Evolutionary conservation across 2,113 vertebrate genomes (phyloP).

Genomic region (Notiomystis cincta): DNA sequence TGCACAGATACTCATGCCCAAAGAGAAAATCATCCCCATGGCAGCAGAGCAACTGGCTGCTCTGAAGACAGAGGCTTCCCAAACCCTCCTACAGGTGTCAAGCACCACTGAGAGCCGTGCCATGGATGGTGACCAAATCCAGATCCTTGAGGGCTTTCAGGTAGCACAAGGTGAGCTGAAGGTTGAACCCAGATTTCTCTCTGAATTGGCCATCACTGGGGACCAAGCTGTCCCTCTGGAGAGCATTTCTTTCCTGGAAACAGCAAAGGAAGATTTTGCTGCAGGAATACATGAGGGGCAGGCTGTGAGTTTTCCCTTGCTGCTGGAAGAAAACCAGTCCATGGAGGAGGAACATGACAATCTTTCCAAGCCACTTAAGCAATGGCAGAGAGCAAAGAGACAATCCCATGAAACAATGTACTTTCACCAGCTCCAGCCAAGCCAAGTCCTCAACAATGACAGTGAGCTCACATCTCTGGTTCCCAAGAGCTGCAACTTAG

Average conservation of each 20-base stretch:
- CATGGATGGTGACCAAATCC: conserved; percentile 65
- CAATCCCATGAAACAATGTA: conserved; percentile 61
- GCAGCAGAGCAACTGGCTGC: conserved; percentile 60
- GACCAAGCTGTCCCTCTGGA: conserved; percentile 70
- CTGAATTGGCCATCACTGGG: conserved; percentile 63
- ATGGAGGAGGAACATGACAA: conserved; percentile 68
- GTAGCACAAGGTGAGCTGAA: conserved; percentile 39
- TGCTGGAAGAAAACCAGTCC: conserved; percentile 76
- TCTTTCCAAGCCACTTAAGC: conserved; percentile 31
- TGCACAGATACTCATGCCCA: conserved; percentile 62
- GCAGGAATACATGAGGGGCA: conserved; percentile 77
- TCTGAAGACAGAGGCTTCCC: conserved; percentile 74
- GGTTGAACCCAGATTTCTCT: conserved; percentile 69
- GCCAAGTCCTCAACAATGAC: conserved; percentile 74
- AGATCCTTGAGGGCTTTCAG: conserved; percentile 56
- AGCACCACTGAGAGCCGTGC: conserved; percentile 60
- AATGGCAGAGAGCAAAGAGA: conserved; percentile 1
- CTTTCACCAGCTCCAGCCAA: conserved; percentile 63
- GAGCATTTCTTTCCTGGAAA: conserved; percentile 66
- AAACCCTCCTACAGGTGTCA: conserved; percentile 67
- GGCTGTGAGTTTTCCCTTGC: conserved; percentile 74
- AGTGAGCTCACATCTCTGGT: conserved; percentile 59
- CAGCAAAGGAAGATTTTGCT: conserved; percentile 75
- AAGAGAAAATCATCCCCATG: conserved; percentile 65
- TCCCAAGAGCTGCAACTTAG: conserved; percentile 65